These are phyloP conservation scores for Drosophila ironensis DNA, from an alignment of 1,140 invertebrate species.

Conservation along the genomic window DNA sequence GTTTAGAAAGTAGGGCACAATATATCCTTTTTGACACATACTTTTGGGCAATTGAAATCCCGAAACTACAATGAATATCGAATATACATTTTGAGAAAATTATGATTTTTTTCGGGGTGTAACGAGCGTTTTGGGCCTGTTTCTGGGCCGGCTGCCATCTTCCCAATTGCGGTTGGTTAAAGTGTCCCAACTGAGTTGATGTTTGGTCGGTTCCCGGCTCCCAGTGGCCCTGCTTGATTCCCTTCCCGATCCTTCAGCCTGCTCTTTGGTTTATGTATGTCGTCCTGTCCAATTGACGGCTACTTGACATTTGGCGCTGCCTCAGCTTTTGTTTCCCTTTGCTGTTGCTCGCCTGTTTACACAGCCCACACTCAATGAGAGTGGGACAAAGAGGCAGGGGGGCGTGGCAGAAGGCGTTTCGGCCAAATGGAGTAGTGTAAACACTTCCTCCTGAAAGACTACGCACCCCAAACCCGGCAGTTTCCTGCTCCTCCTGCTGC, in stretches of 20 bases:
- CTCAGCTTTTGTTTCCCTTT: conserved; percentile 42
- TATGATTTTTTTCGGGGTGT: neutral
- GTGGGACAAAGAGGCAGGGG: neutral
- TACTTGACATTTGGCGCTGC: conserved; percentile 72
- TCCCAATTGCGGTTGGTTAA: conserved; percentile 61
- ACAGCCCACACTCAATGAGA: conserved; percentile 41
- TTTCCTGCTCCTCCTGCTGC: too few species aligned
- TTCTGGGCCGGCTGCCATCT: conserved; percentile 10
- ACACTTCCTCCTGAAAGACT: conserved; percentile 34
- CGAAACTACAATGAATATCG: too few species aligned
- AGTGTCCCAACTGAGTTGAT: conserved; percentile 31
- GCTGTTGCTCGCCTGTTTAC: conserved; percentile 55
- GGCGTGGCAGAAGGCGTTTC: neutral
- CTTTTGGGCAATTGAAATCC: too few species aligned
- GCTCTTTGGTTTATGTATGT: conserved; percentile 26
- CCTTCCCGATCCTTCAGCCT: neutral
- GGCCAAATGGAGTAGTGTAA: conserved; percentile 49
- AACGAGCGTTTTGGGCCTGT: neutral
- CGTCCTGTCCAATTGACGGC: conserved; percentile 70
- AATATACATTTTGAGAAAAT: neutral
- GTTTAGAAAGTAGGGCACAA: too few species aligned
- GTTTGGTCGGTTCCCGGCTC: conserved; percentile 13
- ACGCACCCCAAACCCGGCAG: neutral
- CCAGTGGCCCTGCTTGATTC: neutral
- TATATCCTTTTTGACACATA: too few species aligned